These are phyloP conservation scores for Cryptocephalus primarius DNA, from an alignment of 2,888 invertebrate species.

Conservation along the genomic window DNA sequence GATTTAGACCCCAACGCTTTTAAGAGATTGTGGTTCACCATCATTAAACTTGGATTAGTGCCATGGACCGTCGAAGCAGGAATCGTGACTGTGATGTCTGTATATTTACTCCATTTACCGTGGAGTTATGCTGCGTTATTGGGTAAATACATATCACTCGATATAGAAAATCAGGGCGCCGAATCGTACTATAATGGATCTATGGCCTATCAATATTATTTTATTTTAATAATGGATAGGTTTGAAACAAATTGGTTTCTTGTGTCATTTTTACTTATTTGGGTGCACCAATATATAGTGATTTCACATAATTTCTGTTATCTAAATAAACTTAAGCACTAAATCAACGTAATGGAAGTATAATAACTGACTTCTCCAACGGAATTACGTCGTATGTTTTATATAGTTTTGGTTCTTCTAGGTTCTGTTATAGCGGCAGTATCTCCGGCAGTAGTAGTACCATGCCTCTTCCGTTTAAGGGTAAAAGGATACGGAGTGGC, in stretches of 20 bases:
- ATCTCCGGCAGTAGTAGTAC: slow-evolving; percentile 93
- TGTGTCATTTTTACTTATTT: no score
- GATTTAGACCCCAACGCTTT: slow-evolving; percentile 84
- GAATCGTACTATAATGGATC: not conserved
- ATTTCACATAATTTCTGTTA: no score
- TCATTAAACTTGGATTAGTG: slow-evolving; percentile 72
- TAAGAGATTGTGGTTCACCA: slow-evolving; percentile 68
- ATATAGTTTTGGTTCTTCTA: slow-evolving; percentile 4
- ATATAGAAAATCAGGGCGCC: not conserved
- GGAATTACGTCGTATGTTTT: no score
- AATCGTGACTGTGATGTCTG: slow-evolving; percentile 55
- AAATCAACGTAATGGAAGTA: no score
- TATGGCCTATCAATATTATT: no score
- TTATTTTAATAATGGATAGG: no score
- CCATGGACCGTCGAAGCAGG: slow-evolving; percentile 78
- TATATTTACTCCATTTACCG: slow-evolving; percentile 66
- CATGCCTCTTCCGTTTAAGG: slow-evolving; percentile 77
- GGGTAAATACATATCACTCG: slow-evolving; percentile 33
- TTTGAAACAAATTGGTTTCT: no score
- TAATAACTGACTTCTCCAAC: no score
- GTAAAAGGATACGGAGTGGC: slow-evolving; percentile 83
- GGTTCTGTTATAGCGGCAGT: slow-evolving; percentile 82
- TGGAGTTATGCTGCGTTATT: slow-evolving; percentile 78
- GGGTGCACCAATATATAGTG: no score
- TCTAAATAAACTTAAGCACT: no score